phyloP scores from a whole-genome alignment of 2,797 vertebrate species.

The Oreonectes daqikongensis region DNA sequence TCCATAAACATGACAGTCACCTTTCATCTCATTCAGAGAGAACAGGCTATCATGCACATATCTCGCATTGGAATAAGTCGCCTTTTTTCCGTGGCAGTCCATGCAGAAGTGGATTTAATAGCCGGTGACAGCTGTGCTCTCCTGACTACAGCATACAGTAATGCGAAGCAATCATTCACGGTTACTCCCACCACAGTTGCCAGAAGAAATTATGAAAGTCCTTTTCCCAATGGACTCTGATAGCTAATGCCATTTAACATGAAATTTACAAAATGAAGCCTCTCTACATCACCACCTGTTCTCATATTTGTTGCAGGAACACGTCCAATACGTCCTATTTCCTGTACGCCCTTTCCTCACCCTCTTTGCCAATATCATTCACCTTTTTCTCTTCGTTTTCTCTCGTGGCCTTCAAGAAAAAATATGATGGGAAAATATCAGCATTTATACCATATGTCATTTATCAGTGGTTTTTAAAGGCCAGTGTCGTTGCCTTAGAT shows the following conservation, averaged over 20 bases:
- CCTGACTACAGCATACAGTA: slow-evolving; percentile 36
- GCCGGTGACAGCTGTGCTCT: slow-evolving; percentile 42
- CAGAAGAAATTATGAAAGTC: slow-evolving; percentile 39
- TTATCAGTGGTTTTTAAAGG: slow-evolving; percentile 40
- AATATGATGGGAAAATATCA: slow-evolving; percentile 29
- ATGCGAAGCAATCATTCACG: slow-evolving; percentile 35
- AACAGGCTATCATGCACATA: slow-evolving; percentile 39
- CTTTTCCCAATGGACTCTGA: slow-evolving; percentile 17
- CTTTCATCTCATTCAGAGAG: slow-evolving; percentile 30
- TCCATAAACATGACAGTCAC: slow-evolving; percentile 24
- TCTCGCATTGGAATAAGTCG: slow-evolving; percentile 22
- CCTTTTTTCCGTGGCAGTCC: slow-evolving; percentile 14
- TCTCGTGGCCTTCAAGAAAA: slow-evolving; percentile 11
- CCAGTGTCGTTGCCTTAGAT: slow-evolving; percentile 16
- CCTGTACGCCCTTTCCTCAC: neutral
- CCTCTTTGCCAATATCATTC: slow-evolving; percentile 5
- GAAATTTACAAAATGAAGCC: slow-evolving; percentile 17
- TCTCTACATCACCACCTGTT: neutral
- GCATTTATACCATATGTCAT: slow-evolving; percentile 33
- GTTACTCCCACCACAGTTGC: slow-evolving; percentile 34
- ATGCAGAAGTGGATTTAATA: slow-evolving; percentile 45
- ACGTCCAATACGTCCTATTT: neutral
- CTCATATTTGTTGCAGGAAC: neutral
- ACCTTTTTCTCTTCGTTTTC: slow-evolving; percentile 18
- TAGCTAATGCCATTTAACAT: slow-evolving; percentile 31